Base-by-base conservation (phyloP, 92 coral and sea anemone genomes). In the Metridium senile region DNA sequence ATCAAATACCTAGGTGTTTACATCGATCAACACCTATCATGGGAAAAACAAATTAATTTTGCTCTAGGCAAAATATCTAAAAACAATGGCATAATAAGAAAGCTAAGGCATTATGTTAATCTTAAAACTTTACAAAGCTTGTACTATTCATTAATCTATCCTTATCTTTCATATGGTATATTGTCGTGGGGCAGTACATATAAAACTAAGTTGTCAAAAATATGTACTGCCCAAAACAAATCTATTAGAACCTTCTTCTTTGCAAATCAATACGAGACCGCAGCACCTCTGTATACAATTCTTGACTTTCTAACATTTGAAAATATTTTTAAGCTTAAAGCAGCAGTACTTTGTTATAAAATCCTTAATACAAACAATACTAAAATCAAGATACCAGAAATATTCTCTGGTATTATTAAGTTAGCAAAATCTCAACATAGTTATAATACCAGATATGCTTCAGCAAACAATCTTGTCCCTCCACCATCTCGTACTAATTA, bases 1-100 rank as follows among this genome's bases (percentile, higher is more conserved):
- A 51, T 87, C 27, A 83, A 87, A 62, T 87, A 72, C 66, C 62
- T 87, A 46, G 92, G 92, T 39, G 68, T 84, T 0, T 73, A 31
- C 62, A 79, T 80, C 68, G 86, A 84, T 69, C 33, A 79, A n/a
- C 64, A 88, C 52, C 30, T 88, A 59, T 53, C 75, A 9, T 88
- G 93, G 89, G 72, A 75, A 20, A 26, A 62, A 3, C 73, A 68
- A 20, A 68, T 68, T 34, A 10, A 33, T 29, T 43, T 11, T 23
- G 53, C 30, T 2, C 19, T 11, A 11, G 4, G 70, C 32, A 81
- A 81, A 74, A 43, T 81, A 74, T 64, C 54, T 11, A 81, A 82
- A 68, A 82, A 75, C 27, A 49, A 66, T 39, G 87, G 83, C 28
- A 67, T 65, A 18, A 74, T 82, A 49, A 51, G 47, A 53, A 77